Conservation (phyloP, 2,113 vertebrate genomes). For the Lamprotornis superbus region DNA sequence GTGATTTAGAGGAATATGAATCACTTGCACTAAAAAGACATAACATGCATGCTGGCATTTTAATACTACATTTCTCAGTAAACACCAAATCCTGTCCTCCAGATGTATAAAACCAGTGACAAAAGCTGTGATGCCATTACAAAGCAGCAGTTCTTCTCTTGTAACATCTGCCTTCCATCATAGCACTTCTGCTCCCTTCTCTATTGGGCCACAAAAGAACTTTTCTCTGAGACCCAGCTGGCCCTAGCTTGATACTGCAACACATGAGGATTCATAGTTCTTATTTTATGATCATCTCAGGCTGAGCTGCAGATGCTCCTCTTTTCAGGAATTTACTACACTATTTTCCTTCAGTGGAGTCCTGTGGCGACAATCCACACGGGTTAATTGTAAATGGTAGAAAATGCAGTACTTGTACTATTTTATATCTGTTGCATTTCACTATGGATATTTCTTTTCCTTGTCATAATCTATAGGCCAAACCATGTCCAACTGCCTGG, state of each 20-base stretch:
- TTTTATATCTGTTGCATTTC: background rate
- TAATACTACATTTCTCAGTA: background rate
- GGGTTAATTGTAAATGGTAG: background rate
- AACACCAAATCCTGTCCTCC: background rate
- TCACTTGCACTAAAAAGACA: background rate
- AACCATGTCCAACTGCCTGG: background rate
- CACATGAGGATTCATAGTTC: background rate
- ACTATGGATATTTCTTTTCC: background rate
- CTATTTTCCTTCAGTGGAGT: background rate
- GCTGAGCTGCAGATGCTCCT: background rate
- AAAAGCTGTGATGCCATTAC: background rate
- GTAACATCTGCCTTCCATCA: accelerated
- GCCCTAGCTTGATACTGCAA: background rate
- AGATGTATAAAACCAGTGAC: background rate
- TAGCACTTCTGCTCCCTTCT: background rate
- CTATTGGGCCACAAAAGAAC: background rate
- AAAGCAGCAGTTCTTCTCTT: background rate
- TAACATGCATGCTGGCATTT: background rate
- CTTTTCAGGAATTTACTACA: background rate
- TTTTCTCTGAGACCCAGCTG: background rate
- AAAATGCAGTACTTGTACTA: background rate
- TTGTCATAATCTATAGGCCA: background rate
- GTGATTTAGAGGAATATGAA: background rate
- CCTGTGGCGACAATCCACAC: background rate
- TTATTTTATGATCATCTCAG: background rate